These are phyloP conservation scores for Apodemus agrarius DNA, from an alignment of 2,797 vertebrate species.

Conservation along the genomic window DNA sequence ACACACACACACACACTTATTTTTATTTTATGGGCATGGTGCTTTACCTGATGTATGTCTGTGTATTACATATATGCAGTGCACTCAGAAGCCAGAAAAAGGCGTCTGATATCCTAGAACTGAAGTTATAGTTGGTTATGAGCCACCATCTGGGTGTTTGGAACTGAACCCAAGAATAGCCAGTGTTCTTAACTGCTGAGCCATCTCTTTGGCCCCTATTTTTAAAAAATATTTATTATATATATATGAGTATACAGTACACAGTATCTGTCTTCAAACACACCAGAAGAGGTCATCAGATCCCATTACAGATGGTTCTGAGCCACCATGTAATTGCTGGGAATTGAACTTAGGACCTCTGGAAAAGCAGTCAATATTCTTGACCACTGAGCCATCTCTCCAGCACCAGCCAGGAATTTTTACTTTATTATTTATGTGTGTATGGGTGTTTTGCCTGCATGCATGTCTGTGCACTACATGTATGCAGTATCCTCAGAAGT, in stretches of 20 bases:
- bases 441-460: background rate
- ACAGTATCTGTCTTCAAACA: background rate
- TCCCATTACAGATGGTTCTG: background rate
- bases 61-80: background rate
- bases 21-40: background rate
- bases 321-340: background rate
- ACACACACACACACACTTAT: no score
- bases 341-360: background rate
- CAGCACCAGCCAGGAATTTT: background rate
- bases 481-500: background rate
- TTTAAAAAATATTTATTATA: background rate
- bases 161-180: background rate
- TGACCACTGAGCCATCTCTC: background rate
- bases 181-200: background rate
- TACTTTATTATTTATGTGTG: background rate
- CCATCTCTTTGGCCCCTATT: background rate
- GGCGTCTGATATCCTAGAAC: background rate
- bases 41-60: background rate
- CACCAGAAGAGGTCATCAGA: background rate
- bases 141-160: background rate
- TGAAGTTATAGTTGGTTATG: background rate
- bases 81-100: background rate
- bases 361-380: background rate
- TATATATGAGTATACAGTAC: no score
- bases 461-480: background rate